Base-by-base conservation (phyloP, 2,888 invertebrate species). In the Caenorhabditis sinica region DNA sequence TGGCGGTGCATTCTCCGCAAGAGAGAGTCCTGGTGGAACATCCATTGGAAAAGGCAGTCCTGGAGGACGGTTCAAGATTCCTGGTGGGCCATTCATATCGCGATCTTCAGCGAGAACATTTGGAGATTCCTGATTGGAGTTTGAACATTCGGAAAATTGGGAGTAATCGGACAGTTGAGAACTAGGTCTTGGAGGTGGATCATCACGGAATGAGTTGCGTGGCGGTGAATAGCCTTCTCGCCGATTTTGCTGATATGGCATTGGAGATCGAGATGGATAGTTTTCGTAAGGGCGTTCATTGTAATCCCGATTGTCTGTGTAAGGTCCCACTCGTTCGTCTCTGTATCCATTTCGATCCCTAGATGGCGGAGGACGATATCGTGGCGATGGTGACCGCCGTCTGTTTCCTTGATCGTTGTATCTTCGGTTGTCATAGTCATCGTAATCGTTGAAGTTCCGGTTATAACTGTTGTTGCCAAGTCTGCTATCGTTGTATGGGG, bases 361-460 rank as follows among this genome's bases (percentile, higher is more conserved):
- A n/a, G n/a, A 28, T 23, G 23, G 53, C 9, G 53, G 53, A 23
- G 53, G 23, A 20, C 23, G 53, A 53, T 23, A 23, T 20, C 0
- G 28, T 28, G 56, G 56, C 23, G 28, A 28, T 56, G 56, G 28
- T 20, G 56, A 15, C 5, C 56, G 56, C 13, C 56, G 5, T 23
- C 15, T 15, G 20, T 56, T 28, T 15, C 56, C 56, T 13, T 28
- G 28, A 56, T 56, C 56, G 56, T 56, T 56, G 28, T 56, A 56
- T 0, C 56, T 23, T 25, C 28, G 56, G 20, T 23, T 56, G 1
- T 28, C 56, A 13, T 56, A 20, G 6, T 11, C 20, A 56, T 56
- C 20, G 28, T 56, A 56, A 28, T 56, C 56, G 56, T 56, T 56
- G 56, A 28, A 28, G 23, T 51, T 51, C 1, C 11, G 20, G 51